These are phyloP conservation scores for Artemia sinica DNA, from an alignment of 2,888 invertebrate genomes.

Conservation along the genomic window DNA sequence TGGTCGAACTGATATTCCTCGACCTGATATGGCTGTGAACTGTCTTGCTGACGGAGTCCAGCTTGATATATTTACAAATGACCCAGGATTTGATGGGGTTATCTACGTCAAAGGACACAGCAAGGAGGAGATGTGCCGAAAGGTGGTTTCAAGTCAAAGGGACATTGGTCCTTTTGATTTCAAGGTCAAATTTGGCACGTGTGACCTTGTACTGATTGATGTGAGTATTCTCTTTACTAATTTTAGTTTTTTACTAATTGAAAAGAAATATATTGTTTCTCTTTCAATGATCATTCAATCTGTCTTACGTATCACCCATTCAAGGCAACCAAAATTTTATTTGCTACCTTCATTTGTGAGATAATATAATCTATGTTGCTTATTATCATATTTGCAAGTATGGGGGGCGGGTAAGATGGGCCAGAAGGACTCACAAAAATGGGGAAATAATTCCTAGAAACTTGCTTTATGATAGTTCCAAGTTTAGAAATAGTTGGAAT, in stretches of 20 bases:
- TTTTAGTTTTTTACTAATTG: no score
- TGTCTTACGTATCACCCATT: slow-evolving; percentile 18
- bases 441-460: no score
- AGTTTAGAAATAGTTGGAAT: no score
- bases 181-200: slow-evolving; percentile 74
- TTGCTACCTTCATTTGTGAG: no score
- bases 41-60: slow-evolving; percentile 81
- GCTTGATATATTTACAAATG: slow-evolving; percentile 53
- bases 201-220: slow-evolving; percentile 75
- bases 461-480: no score
- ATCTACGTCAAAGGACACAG: slow-evolving; percentile 86
- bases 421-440: no score
- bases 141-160: slow-evolving; percentile 55
- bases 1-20: slow-evolving; percentile 61
- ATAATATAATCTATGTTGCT: no score
- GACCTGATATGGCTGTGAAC: slow-evolving; percentile 67
- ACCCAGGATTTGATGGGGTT: slow-evolving; percentile 68
- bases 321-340: no score
- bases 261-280: no score
- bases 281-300: slow-evolving; percentile 17
- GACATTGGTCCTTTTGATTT: slow-evolving; percentile 56
- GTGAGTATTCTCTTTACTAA: slow-evolving; percentile 36
- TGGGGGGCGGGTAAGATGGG: no score
- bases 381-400: no score
- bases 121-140: slow-evolving; percentile 72